Base-by-base conservation (phyloP, 2,888 invertebrate genomes). In the Lymantria monacha region DNA sequence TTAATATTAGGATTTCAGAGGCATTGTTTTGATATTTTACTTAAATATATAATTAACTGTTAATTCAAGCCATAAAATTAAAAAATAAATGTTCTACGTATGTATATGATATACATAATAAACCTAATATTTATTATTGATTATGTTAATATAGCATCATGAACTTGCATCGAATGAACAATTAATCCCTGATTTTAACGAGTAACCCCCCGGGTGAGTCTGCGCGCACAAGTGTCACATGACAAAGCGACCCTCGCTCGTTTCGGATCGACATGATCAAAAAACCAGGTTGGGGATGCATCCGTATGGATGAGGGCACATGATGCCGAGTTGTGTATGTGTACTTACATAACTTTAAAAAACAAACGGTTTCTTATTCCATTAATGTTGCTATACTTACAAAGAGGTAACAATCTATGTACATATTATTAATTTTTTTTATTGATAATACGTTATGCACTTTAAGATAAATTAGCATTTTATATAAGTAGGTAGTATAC, bases 161-260 rank as follows among this genome's bases (percentile, higher is more conserved):
- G 57, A 58, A 60, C 67, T 70, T 65, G 64, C 61, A 69, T 59
- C 76, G 76, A 83, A 85, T 79, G 76, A 74, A 80, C 79, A 85
- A 85, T 85, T 81, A 84, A 81, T 79, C 70, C 72, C 71, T 70
- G 77, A 81, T 83, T 81, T 78, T 82, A 84, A 83, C 82, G 81
- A 84, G 79, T 77, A 82, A 78, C 83, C 87, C 87, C 83, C 81
- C 73, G 79, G 79, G 83, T 72, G 75, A 80, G 81, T 74, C 75
- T 74, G 73, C 75, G 79, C 81, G 84, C 83, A 87, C 89, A 86
- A 89, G 89, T 90, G 89, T 89, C 87, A 82, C 79, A 85, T 87
- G 82, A 89, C 86, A 88, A 85, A 83, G 81, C 83, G 81, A 86
- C 87, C 88, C 87, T 54, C 70, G 74, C 73, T 77, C 74, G 74